Evolutionary conservation across 2,797 vertebrate species (phyloP), one percentile per base, ranked within the genome.

Genomic region (Hybognathus amarus): DNA sequence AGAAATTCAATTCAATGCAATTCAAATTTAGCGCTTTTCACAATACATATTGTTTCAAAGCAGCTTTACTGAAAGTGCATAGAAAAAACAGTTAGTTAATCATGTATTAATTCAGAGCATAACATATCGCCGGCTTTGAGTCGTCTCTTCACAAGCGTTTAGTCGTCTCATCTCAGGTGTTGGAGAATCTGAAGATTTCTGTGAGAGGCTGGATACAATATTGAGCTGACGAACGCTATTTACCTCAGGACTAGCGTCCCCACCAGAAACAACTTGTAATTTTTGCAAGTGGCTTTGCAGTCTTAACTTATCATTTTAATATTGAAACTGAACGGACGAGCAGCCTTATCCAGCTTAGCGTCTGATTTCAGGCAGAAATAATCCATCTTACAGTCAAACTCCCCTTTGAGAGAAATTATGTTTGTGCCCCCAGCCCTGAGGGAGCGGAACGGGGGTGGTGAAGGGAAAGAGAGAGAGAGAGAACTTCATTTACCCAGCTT

Each of bases 311-410:
- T 85, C 82, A 83, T 85, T 87, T 89, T 83, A 86, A 87, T 89
- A 87, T 83, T 89, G 84, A 82, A 78, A 85, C 82, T 79, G 82
- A 87, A 87, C 68, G 83, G 83, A 84, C 86, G 83, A 83, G 79
- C 74, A 38, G 86, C 81, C 86, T 87, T 83, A 87, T 87, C 86
- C 90, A 88, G 90, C 90, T 92, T 87, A 86, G 87, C 89, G 87
- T 90, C 89, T 91, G 92, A 93, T 92, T 93, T 91, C 89, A 91
- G 91, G 91, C 92, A 90, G 92, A 92, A 93, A 95, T 94, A 94
- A 94, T 95, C 92, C 92, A 93, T 94, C 40, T 92, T 91, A 88
- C 88, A 93, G 91, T 92, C 92, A 92, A 87, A 91, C 90, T 93
- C 91, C 91, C 87, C 89, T 91, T 88, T 92, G 92, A 91, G 87